Percentiles rank a stretch among this genome's conserved stretches.
phyloP scores from a whole-genome alignment of 1,140 invertebrate genomes.

The Pseudomyrmex dendroicus region DNA sequence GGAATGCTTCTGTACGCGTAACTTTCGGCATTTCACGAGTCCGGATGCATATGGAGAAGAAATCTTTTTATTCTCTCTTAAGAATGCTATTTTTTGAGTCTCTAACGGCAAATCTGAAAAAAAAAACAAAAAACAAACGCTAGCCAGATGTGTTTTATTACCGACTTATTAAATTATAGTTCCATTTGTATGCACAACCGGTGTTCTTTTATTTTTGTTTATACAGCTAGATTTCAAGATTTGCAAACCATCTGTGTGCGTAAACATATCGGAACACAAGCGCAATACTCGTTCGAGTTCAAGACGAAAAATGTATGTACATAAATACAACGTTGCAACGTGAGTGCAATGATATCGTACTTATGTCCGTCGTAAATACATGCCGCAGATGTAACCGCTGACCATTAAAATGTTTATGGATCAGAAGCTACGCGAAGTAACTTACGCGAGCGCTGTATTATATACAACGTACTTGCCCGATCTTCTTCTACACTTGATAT shows the following conservation, averaged over 20 bases:
- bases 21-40: constrained; percentile 9
- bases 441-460: constrained; percentile 33
- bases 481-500: constrained; percentile 44
- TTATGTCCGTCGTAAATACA: constrained; percentile 27
- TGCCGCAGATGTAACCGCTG: constrained; percentile 57
- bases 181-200: not conserved
- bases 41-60: not conserved
- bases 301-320: not conserved
- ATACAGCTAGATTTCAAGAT: not conserved
- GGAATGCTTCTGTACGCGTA: constrained; percentile 33
- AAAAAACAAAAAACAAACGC: not conserved
- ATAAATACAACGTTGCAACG: constrained; percentile 11
- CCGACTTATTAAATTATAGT: not conserved
- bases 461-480: constrained; percentile 47
- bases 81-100: not conserved
- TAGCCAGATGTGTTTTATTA: not conserved
- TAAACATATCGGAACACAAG: constrained; percentile 37
- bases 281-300: constrained; percentile 19
- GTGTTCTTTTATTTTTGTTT: not conserved
- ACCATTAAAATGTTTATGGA: constrained; percentile 69
- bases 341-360: constrained; percentile 65
- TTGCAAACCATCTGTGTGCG: not conserved
- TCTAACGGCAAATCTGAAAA: not conserved
- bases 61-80: not conserved
- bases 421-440: constrained; percentile 62